A percentile compares a stretch with the other conserved stretches of the same genome.
Evolutionary conservation across 2,113 vertebrate genomes (phyloP).

Genomic region (Crotalus tigris): DNA sequence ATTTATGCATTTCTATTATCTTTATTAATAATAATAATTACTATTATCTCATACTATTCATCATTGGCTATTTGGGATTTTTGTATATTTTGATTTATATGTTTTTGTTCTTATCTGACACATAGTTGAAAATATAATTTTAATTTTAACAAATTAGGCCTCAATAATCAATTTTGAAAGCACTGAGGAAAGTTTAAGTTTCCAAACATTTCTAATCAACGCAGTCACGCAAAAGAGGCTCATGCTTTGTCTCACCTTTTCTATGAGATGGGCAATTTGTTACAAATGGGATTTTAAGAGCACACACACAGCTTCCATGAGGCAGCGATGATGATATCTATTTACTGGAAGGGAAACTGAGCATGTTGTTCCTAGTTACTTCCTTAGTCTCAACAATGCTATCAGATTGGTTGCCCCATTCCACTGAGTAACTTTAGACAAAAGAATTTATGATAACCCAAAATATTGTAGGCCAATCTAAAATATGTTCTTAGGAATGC

Average conservation of each 20-base stretch:
- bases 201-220: not conserved
- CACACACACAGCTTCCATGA: not conserved
- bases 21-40: not conserved
- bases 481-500: not conserved
- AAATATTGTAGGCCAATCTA: not conserved
- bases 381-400: not conserved
- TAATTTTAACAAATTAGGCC: not conserved
- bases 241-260: not conserved
- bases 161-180: not conserved
- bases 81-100: not conserved
- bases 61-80: not conserved
- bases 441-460: not conserved
- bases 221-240: not conserved
- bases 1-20: not conserved
- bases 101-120: not conserved
- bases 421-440: not conserved
- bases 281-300: not conserved
- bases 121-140: not conserved
- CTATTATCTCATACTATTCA: not conserved
- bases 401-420: not conserved
- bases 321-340: not conserved
- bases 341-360: not conserved
- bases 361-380: not conserved
- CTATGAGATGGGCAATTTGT: not conserved
- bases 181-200: not conserved